Base-by-base conservation (phyloP, 2,888 invertebrate species). In the Mantis religiosa region DNA sequence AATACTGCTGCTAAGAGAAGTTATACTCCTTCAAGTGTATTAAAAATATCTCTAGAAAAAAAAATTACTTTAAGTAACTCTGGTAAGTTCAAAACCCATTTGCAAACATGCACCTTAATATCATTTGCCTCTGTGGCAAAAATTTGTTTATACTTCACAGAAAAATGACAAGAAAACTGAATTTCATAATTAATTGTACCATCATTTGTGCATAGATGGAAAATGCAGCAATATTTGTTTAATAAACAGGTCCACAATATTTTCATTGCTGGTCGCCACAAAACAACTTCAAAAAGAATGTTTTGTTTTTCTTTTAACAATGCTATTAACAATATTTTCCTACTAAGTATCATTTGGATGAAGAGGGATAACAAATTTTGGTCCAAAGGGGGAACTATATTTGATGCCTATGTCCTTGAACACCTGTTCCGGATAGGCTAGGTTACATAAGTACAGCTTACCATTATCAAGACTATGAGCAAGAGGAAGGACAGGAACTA, bases 301-400 rank as follows among this genome's bases (percentile, higher is more conserved):
- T 30, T 30, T 30, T 34, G 3, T 34, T 34, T 8, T 34, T 15
- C 54, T 54, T 54, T 54, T 4, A 3, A 47, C 1, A 9, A n/a
- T n/a, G n/a, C n/a, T n/a, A n/a, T n/a, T 54, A 1, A 54, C 14
- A 1, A 54, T 7, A 7, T 1, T 34, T 54, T 54, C 14, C 15
- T 3, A 86, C 86, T 87, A 89, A 15, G 89, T 85, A 25, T 89
- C 88, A 54, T 88, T 90, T 12, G 89, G 93, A 92, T 96, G 96
- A 91, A 97, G 94, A 85, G 97, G 96, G 93, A 97, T 96, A 91
- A 97, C 96, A 93, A 96, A 97, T 93, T 97, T 97, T 89, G 96
- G 95, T 88, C 97, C 97, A 92, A 98, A 98, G 12, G 98, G 98
- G 91, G 98, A 96, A 92, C 96, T 95, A 94, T 98, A 98, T 90